Evolutionary conservation across 2,888 invertebrate genomes (phyloP), one percentile per base, ranked within the genome.

Genomic region (Pseudococcus viburni): DNA sequence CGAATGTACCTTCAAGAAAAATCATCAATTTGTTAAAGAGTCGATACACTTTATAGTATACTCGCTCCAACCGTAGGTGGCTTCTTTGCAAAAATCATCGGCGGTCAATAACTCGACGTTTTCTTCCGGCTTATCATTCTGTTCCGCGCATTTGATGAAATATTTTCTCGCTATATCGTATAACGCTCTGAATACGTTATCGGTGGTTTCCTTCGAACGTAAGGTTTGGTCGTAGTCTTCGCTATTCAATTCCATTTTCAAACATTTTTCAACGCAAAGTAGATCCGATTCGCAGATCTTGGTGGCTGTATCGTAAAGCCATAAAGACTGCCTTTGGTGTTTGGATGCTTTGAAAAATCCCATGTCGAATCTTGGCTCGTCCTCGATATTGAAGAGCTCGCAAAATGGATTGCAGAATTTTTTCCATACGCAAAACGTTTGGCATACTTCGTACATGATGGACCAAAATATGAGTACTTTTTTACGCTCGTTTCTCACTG

Each of bases 361-460:
- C 51, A 80, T 59, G 15, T 46, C 73, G 42, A 84, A 68, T 59
- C 55, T 51, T 8, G 68, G 84, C 22, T 68, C 85, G 55, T 64
- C 68, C 17, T 84, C 64, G 17, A 84, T 48, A 33, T 88, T 88
- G 42, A 88, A 73, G 7, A 85, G 55, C 15, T 55, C 39, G 73
- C 88, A 88, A n/a, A 88, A 88, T 2, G 26, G 12, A 1, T 7
- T 19, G 73, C 88, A 88, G 68, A 88, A 88, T 85, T 83, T 85
- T 46, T 64, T 59, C 88, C 88, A 88, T n/a, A 88, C 77, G 85
- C 88, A 88, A n/a, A 84, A 73, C 9, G 88, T 84, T 17, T 46
- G 84, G 26, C 88, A 88, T 33, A 88, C 88, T 85, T 88, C 88
- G 85, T 85, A 85, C 88, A 88, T 88, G 22, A 88, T 68, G 12